Conservation (phyloP, 2,888 invertebrate genomes). For the Polydrusus cervinus region DNA sequence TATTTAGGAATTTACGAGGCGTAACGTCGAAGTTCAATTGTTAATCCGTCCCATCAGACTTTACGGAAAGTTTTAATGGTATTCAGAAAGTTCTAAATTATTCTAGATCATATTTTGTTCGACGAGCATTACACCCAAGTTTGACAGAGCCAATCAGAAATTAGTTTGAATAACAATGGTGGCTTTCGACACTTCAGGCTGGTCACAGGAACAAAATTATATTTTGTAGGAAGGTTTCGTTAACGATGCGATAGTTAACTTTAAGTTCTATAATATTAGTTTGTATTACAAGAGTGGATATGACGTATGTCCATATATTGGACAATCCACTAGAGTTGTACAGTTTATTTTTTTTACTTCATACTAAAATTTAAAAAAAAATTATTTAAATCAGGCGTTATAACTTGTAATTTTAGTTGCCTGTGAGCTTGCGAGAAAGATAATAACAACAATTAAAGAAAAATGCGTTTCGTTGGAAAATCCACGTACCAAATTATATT, state of each 20-base stretch:
- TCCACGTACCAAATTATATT: too few species aligned
- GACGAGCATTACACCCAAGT: slow-evolving; percentile 27
- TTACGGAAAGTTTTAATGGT: slow-evolving; percentile 16
- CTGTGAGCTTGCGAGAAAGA: too few species aligned
- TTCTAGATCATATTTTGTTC: slow-evolving; percentile 30
- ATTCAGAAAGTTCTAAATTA: slow-evolving; percentile 23
- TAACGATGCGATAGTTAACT: not conserved
- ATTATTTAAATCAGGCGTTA: too few species aligned
- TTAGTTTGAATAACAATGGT: slow-evolving; percentile 24
- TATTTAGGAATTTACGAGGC: not conserved
- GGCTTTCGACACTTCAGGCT: not conserved
- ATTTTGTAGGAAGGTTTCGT: not conserved
- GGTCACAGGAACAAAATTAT: not conserved
- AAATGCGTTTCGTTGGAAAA: too few species aligned
- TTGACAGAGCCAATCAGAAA: slow-evolving; percentile 27
- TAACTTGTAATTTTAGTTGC: too few species aligned
- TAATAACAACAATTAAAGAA: too few species aligned
- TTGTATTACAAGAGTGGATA: too few species aligned
- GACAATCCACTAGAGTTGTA: too few species aligned
- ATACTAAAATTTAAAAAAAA: too few species aligned
- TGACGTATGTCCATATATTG: too few species aligned
- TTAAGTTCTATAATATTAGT: too few species aligned
- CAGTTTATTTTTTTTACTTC: too few species aligned
- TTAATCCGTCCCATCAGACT: slow-evolving; percentile 5
- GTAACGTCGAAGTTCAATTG: not conserved